Percentiles rank a stretch among this genome's conserved stretches.
These are phyloP conservation scores for Ceratina australensis DNA, from an alignment of 1,140 invertebrate genomes.

Conservation along the genomic window DNA sequence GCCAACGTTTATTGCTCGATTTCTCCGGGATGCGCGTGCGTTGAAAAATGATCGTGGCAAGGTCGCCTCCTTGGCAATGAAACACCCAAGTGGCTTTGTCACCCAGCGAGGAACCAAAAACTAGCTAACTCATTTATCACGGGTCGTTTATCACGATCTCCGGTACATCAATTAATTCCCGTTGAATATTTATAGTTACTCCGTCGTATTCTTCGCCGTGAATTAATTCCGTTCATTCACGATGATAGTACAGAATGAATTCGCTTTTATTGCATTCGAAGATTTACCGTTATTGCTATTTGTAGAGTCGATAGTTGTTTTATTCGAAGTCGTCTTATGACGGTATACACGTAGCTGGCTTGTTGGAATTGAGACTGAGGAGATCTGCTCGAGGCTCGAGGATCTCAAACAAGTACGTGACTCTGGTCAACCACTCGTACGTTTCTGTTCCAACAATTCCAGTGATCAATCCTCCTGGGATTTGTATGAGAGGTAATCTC, in stretches of 20 bases:
- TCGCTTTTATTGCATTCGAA: too few relatives aligned
- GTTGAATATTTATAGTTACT: conserved; percentile 11
- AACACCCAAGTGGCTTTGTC: neutral
- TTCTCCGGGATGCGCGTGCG: neutral
- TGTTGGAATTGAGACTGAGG: conserved; percentile 6
- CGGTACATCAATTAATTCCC: conserved; percentile 9
- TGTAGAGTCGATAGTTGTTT: neutral
- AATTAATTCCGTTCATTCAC: conserved; percentile 11
- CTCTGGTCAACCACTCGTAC: conserved; percentile 24
- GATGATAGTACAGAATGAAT: too few relatives aligned
- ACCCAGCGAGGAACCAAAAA: neutral
- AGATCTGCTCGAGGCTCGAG: conserved; percentile 11
- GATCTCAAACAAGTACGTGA: conserved; percentile 34
- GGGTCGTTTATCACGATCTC: conserved; percentile 23
- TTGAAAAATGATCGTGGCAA: conserved; percentile 30
- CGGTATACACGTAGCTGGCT: conserved; percentile 38
- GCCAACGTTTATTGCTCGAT: neutral
- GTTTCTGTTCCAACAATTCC: conserved; percentile 23
- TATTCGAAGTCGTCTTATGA: conserved; percentile 33
- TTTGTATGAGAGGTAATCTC: conserved; percentile 25
- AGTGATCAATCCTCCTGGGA: conserved; percentile 3
- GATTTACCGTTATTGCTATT: too few relatives aligned
- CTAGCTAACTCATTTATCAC: conserved; percentile 9
- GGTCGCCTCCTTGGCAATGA: conserved; percentile 37
- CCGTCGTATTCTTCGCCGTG: neutral